Percentiles rank a stretch among this genome's conserved stretches.
phyloP scores from a whole-genome alignment of 2,113 vertebrate genomes.

The Vidua chalybeata region DNA sequence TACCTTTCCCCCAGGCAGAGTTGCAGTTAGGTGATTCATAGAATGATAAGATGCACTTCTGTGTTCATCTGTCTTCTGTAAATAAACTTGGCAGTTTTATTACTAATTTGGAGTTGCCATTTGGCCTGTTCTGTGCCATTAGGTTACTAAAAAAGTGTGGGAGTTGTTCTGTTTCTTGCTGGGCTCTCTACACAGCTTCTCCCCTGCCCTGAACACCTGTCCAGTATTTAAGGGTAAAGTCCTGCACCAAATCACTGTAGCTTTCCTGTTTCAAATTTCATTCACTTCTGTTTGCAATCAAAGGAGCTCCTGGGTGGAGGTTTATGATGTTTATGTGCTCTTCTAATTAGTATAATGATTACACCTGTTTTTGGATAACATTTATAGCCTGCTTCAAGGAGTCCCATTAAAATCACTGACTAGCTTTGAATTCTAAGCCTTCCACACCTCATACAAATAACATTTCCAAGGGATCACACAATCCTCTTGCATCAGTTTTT shows the following conservation, averaged over 20 bases:
- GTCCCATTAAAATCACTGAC: neutral
- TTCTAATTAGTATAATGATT: conserved; percentile 56
- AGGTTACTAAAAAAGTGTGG: neutral
- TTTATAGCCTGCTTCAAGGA: conserved; percentile 24
- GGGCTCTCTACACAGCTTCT: neutral
- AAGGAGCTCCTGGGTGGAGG: neutral
- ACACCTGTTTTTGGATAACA: conserved; percentile 17
- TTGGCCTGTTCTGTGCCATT: neutral
- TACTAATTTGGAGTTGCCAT: neutral
- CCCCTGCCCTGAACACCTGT: neutral
- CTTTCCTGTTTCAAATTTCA: neutral
- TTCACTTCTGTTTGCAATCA: conserved; percentile 32
- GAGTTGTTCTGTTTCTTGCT: neutral
- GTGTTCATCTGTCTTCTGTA: neutral
- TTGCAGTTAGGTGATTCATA: neutral
- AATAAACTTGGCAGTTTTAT: neutral
- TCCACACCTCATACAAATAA: neutral
- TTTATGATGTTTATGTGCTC: conserved; percentile 42
- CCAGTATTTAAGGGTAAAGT: neutral
- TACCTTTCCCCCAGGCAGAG: neutral
- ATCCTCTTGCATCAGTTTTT: neutral
- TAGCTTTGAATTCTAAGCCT: conserved; percentile 4
- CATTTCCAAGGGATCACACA: neutral
- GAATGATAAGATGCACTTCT: neutral
- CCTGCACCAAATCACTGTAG: neutral